A percentile compares a stretch with the other conserved stretches of the same genome.
phyloP scores from a whole-genome alignment of 92 coral and sea anemone genomes.

The Actinernus sp. region DNA sequence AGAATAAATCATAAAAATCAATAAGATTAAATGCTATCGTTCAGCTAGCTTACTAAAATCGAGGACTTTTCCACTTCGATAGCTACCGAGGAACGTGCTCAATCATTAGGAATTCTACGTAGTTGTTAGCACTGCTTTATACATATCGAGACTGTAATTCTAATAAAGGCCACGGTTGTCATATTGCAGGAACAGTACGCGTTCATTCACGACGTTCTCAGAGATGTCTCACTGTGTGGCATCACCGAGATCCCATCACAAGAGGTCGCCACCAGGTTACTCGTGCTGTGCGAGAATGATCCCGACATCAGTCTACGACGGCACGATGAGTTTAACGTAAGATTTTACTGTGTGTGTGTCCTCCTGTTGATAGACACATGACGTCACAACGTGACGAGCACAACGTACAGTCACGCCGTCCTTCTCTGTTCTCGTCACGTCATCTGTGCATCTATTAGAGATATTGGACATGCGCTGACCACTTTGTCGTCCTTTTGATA shows the following conservation, averaged over 20 bases:
- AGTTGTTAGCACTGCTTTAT: no score
- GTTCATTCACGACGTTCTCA: slow-evolving; percentile 84
- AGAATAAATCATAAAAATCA: no score
- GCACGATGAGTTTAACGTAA: slow-evolving; percentile 72
- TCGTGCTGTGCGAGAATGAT: slow-evolving; percentile 58
- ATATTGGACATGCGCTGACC: no score
- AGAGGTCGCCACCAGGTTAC: slow-evolving; percentile 72
- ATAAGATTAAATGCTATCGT: no score
- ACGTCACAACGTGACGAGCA: not conserved
- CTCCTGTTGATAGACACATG: not conserved
- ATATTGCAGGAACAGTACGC: slow-evolving; percentile 92
- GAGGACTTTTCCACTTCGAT: no score
- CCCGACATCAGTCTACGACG: slow-evolving; percentile 59
- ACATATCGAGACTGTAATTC: no score
- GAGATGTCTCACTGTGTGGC: slow-evolving; percentile 87
- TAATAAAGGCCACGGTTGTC: no score
- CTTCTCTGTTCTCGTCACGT: not conserved
- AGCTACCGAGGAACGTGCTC: no score
- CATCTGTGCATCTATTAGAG: no score
- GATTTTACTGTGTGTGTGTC: not conserved
- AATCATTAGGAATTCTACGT: no score
- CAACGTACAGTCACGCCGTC: not conserved
- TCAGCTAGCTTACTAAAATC: no score
- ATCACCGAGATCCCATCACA: slow-evolving; percentile 81
- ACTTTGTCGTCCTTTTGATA: no score